phyloP scores from a whole-genome alignment of 37 sponge, comb jelly and placozoan species.

The Crambe crambe region DNA sequence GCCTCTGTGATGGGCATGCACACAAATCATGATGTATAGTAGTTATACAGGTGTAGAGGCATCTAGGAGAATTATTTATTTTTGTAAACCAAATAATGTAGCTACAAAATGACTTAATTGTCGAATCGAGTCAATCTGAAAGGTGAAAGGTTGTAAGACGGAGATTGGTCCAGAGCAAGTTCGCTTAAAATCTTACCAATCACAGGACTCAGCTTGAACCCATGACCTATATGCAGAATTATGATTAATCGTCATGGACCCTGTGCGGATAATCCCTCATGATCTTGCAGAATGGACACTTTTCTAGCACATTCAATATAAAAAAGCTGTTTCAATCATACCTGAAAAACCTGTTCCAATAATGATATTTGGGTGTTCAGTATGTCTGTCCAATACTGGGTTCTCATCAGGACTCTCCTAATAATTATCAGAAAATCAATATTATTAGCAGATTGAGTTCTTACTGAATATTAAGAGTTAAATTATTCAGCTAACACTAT shows the following conservation, averaged over 20 bases:
- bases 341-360: conserved; percentile 86
- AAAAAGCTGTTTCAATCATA: no score
- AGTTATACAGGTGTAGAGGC: no score
- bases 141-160: conserved; percentile 67
- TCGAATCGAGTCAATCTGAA: conserved; percentile 29
- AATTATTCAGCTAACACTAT: no score
- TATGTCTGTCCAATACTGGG: conserved; percentile 71
- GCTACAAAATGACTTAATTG: no score
- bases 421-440: background rate
- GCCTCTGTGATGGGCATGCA: no score
- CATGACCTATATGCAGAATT: conserved; percentile 65
- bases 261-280: no score
- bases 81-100: no score
- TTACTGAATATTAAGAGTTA: no score
- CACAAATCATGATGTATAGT: no score
- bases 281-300: no score
- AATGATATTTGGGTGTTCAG: conserved; percentile 55
- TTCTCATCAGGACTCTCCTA: conserved; percentile 56
- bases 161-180: conserved; percentile 44
- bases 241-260: background rate
- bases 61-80: no score
- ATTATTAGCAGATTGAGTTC: conserved; percentile 46
- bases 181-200: conserved; percentile 73
- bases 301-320: no score
- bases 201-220: conserved; percentile 80